phyloP scores from a whole-genome alignment of 2,113 vertebrate genomes.

The Leiothrix lutea region DNA sequence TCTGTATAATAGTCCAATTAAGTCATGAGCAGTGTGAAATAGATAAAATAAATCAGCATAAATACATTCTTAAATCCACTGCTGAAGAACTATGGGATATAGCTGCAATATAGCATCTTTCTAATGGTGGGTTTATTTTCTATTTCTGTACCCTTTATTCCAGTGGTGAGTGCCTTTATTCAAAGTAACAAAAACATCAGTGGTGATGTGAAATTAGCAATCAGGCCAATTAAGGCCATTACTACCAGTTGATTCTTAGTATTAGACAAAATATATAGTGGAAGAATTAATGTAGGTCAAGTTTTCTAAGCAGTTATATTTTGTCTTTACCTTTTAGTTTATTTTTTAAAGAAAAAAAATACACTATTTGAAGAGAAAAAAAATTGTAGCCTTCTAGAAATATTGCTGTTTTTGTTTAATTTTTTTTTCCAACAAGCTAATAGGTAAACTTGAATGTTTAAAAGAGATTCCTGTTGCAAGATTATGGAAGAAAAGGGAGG shows the following conservation, averaged over 20 bases:
- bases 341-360: not conserved
- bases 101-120: not conserved
- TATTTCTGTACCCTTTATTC: not conserved
- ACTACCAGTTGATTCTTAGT: not conserved
- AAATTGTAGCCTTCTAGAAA: not conserved
- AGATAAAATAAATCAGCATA: not conserved
- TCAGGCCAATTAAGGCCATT: not conserved
- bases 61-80: not conserved
- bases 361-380: not conserved
- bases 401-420: not conserved
- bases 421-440: not conserved
- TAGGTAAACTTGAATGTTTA: not conserved
- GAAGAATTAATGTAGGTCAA: not conserved
- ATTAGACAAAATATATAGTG: not conserved
- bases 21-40: not conserved
- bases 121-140: not conserved
- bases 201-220: not conserved
- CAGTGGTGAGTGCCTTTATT: not conserved
- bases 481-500: not conserved
- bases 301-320: not conserved
- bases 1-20: not conserved
- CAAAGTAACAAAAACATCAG: not conserved
- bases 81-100: not conserved
- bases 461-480: not conserved
- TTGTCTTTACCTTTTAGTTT: not conserved